A percentile compares a stretch with the other conserved stretches of the same genome.
These are phyloP conservation scores for human DNA, from an alignment of 2,113 vertebrate genomes.

Conservation along the genomic window GRCh38 chr11:46416501-46417000, in stretches of 20 bases:
- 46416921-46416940: background rate
- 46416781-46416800: slow-evolving; percentile 20
- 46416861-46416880: background rate
- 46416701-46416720: background rate
- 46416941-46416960: background rate
- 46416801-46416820: background rate
- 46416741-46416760: background rate
- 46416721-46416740: background rate
- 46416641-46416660: background rate
- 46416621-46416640: background rate
- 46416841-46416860: slow-evolving; percentile 8
- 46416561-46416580: background rate
- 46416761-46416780: slow-evolving; percentile 19
- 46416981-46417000: background rate
- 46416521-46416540: background rate
- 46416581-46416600: background rate
- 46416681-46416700: background rate
- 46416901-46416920: background rate
- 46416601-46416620: background rate
- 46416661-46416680: background rate
- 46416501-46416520: background rate
- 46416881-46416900: slow-evolving; percentile 27
- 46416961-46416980: background rate
- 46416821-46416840: slow-evolving; percentile 24
- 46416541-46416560: background rate